phyloP scores from a whole-genome alignment of 1,140 invertebrate species.

The Caenorhabditis tropicalis region DNA sequence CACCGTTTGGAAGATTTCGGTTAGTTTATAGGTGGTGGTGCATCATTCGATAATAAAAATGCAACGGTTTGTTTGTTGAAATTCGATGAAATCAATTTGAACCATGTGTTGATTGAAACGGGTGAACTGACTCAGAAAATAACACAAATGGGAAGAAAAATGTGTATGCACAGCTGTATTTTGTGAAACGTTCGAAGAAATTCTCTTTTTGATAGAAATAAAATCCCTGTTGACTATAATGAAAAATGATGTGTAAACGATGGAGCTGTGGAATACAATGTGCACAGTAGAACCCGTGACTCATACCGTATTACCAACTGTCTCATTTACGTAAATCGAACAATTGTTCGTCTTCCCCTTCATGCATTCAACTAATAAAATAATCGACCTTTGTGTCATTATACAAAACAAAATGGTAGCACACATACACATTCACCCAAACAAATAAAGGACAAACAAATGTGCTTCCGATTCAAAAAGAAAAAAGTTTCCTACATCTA shows the following conservation, averaged over 20 bases:
- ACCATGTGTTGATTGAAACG: too few relatives aligned
- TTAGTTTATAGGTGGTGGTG: neutral
- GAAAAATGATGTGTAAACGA: neutral
- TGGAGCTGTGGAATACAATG: neutral
- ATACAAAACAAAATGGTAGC: constrained; percentile 22
- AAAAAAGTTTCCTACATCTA: neutral
- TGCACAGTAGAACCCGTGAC: neutral
- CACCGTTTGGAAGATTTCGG: neutral
- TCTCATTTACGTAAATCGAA: constrained; percentile 24
- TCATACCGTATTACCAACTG: neutral
- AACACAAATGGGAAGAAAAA: too few relatives aligned
- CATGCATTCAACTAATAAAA: constrained; percentile 26
- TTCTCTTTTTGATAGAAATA: neutral
- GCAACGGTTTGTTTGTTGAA: neutral
- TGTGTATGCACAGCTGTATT: too few relatives aligned
- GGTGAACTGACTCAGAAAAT: too few relatives aligned
- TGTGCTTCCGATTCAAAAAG: constrained; percentile 9
- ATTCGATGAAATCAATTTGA: neutral
- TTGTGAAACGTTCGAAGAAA: too few relatives aligned
- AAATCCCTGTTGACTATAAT: too few relatives aligned
- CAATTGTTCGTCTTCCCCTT: neutral
- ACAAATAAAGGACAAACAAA: neutral
- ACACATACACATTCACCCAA: neutral
- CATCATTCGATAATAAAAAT: neutral
- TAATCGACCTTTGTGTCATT: constrained; percentile 22